Evolutionary conservation across 2,888 invertebrate genomes (phyloP), one percentile per base, ranked within the genome.

Genomic region (Phengaris arion): DNA sequence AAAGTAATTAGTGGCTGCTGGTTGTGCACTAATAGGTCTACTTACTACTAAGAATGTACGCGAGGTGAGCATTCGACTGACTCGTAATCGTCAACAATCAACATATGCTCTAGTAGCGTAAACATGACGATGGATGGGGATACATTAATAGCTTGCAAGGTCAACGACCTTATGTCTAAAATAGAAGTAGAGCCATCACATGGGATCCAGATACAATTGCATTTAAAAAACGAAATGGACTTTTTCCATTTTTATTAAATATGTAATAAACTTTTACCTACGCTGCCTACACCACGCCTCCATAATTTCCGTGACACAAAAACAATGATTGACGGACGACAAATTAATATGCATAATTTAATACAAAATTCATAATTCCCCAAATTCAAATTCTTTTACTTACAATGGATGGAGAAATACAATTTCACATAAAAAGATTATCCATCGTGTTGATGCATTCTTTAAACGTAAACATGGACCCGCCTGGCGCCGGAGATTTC

Each of bases 401-500:
- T 15, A 8, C 9, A 15, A 57, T 57, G 55, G 59, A 22, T 59
- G 22, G 22, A 59, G n/a, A 48, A 35, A 35, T 35, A 35, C 4
- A 64, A 12, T 64, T 64, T 45, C 22, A 22, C 22, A 22, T 22
- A 22, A 64, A 12, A 69, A 54, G 45, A 74, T 52, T 68, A 54
- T 45, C 46, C 54, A 74, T 51, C 54, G 52, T 54, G 46, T 68
- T 68, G 15, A 68, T 69, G 12, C 45, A 74, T 68, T 69, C 48
- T 75, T 55, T 77, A 79, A 77, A 76, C 72, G 74, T 86, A 87
- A 89, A 88, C 85, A 88, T 87, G 89, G 85, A 88, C 87, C 82
- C 80, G 81, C 79, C 81, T 79, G 83, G 84, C 84, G 83, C 84
- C 83, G 75, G 79, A 78, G 80, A 79, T 81, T 90, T 86, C 85